phyloP scores from a whole-genome alignment of 92 coral and sea anemone species.

The Meandrina meandrites region DNA sequence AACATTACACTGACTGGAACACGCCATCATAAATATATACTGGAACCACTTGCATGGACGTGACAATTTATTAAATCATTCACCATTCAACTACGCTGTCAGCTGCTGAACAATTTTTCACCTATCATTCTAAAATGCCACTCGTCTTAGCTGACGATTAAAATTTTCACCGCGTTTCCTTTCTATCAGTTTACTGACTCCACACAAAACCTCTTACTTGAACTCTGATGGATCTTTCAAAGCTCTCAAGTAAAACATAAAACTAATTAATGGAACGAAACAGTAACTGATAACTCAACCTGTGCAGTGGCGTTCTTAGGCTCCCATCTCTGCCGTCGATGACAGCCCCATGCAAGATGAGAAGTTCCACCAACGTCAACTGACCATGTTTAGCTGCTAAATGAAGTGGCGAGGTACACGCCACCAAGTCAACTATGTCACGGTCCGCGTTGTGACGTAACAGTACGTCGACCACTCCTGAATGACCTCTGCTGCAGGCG shows the following conservation, averaged over 20 bases:
- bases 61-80: too few relatives aligned
- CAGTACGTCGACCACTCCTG: constrained; percentile 48
- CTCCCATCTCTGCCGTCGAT: constrained; percentile 54
- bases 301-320: constrained; percentile 78
- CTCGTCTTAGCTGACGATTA: too few relatives aligned
- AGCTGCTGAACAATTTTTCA: too few relatives aligned
- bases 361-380: constrained; percentile 55
- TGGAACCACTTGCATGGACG: too few relatives aligned
- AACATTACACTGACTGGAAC: too few relatives aligned
- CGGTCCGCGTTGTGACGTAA: constrained; percentile 63
- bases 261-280: background rate
- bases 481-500: constrained; percentile 60
- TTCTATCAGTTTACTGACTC: too few relatives aligned
- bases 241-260: background rate
- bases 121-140: too few relatives aligned
- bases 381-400: constrained; percentile 70
- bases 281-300: constrained; percentile 22
- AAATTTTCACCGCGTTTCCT: too few relatives aligned
- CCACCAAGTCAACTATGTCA: constrained; percentile 29
- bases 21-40: too few relatives aligned
- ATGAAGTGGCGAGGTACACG: constrained; percentile 73
- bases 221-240: too few relatives aligned
- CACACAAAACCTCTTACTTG: too few relatives aligned
- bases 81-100: too few relatives aligned
- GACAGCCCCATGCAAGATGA: constrained; percentile 68